A percentile compares a stretch with the other conserved stretches of the same genome.
Evolutionary conservation across 2,888 invertebrate genomes (phyloP).

Genomic region (Pardosa pseudoannulata): DNA sequence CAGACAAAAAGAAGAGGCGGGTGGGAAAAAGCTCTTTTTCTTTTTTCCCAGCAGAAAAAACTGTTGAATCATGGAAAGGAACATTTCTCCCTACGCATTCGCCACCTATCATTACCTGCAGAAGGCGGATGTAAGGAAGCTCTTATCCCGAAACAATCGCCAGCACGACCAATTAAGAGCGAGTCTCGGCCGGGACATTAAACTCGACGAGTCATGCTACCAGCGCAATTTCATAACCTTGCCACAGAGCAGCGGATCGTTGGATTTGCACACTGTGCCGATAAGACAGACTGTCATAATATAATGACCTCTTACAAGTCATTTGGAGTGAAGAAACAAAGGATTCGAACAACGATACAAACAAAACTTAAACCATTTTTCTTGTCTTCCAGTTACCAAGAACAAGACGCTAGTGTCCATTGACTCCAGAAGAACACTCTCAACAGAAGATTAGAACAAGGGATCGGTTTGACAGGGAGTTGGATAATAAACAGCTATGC

Average conservation of each 20-base stretch:
- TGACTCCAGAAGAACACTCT: too few relatives aligned
- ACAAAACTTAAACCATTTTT: neutral
- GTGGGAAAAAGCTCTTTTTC: neutral
- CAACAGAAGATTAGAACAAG: too few relatives aligned
- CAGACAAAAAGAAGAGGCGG: neutral
- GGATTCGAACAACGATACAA: neutral
- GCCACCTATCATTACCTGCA: constrained; percentile 16
- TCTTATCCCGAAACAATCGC: constrained; percentile 38
- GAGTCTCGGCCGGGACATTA: constrained; percentile 12
- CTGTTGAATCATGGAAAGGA: too few relatives aligned
- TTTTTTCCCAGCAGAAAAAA: too few relatives aligned
- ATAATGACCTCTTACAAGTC: constrained; percentile 16
- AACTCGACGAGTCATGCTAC: neutral
- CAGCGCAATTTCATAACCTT: neutral
- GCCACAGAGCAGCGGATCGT: neutral
- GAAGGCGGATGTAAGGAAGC: constrained; percentile 39
- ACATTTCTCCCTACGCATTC: neutral
- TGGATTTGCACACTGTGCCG: neutral
- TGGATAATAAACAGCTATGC: too few relatives aligned
- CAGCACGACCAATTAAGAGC: constrained; percentile 36
- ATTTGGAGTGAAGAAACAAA: constrained; percentile 11
- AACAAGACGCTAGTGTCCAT: neutral
- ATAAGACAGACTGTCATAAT: constrained; percentile 17
- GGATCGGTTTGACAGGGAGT: too few relatives aligned
- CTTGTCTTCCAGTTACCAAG: neutral